Evolutionary conservation across 2,888 invertebrate species (phyloP), one percentile per base, ranked within the genome.

Genomic region (Thymelicus sylvestris): DNA sequence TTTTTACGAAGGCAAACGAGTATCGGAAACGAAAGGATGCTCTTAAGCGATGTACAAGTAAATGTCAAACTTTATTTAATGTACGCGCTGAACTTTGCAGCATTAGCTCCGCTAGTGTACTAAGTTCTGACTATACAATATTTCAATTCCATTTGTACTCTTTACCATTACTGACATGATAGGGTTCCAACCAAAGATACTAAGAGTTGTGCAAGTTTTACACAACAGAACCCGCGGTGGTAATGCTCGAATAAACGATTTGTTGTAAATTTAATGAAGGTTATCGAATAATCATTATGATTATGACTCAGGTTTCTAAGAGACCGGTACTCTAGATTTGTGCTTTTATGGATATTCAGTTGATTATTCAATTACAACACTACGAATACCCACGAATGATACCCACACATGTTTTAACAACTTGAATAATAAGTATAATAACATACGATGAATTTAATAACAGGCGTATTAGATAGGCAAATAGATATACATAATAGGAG

Each of bases 1-100:
- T 84, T 87, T 85, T 84, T 81, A 81, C 81, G 89, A 92, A 92
- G 92, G 92, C 82, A 83, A 91, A 91, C 91, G 74, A 79, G 84
- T 81, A 76, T 81, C 75, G 80, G 77, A 81, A 86, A 88, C 79
- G 91, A 91, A 90, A 91, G 91, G 91, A 91, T 88, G 86, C 83
- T 83, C 80, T 82, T 81, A 48, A 67, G 60, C 82, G 88, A 86
- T 85, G 87, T 82, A 83, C 80, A 79, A 77, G 79, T 84, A 90
- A 92, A 91, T 91, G 91, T 88, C 92, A 88, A 83, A 81, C 76
- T 80, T 76, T 76, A 75, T 78, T 78, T 80, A 79, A 80, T 74
- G 67, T 72, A 64, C 62, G 38, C 68, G 44, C 50, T 75, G 73
- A 73, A 75, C 74, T 74, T 74, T 74, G 67, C 64, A 62, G 66